Conservation (phyloP, 2,888 invertebrate genomes). For the Lacanobia oleracea region DNA sequence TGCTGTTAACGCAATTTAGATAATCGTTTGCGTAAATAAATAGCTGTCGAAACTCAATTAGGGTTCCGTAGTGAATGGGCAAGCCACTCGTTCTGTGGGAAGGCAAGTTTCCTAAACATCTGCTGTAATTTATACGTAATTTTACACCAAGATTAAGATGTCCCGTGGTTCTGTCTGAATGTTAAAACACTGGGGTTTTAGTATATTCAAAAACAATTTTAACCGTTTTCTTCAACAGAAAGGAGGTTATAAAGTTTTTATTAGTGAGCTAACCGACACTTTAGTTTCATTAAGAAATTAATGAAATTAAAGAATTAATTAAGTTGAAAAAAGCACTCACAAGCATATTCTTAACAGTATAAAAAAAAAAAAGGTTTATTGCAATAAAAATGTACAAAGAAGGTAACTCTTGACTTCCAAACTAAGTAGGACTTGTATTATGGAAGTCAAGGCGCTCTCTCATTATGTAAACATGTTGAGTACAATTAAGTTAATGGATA, state of each 20-base stretch:
- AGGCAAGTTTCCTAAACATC: constrained; percentile 77
- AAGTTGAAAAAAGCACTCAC: too few species aligned
- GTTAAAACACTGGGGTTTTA: not conserved
- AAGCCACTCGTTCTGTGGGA: constrained; percentile 76
- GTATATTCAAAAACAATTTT: not conserved
- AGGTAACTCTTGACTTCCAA: too few species aligned
- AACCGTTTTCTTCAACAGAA: not conserved
- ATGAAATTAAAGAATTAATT: too few species aligned
- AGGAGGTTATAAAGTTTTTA: not conserved
- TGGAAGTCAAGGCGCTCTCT: too few species aligned
- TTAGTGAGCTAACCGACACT: too few species aligned
- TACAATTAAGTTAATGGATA: too few species aligned
- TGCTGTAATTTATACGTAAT: constrained; percentile 75
- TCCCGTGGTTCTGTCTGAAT: constrained; percentile 4
- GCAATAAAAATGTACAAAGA: too few species aligned
- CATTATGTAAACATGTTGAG: too few species aligned
- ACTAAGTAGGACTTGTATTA: too few species aligned
- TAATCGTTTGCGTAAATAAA: constrained; percentile 89
- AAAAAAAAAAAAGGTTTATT: too few species aligned
- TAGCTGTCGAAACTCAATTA: constrained; percentile 87
- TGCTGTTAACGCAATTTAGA: constrained; percentile 89
- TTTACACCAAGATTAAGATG: constrained; percentile 44
- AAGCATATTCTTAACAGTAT: too few species aligned
- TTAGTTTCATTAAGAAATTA: too few species aligned
- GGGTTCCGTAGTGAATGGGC: constrained; percentile 74